Evolutionary conservation across 2,113 vertebrate genomes (phyloP).

Genomic region (Camelus bactrianus): DNA sequence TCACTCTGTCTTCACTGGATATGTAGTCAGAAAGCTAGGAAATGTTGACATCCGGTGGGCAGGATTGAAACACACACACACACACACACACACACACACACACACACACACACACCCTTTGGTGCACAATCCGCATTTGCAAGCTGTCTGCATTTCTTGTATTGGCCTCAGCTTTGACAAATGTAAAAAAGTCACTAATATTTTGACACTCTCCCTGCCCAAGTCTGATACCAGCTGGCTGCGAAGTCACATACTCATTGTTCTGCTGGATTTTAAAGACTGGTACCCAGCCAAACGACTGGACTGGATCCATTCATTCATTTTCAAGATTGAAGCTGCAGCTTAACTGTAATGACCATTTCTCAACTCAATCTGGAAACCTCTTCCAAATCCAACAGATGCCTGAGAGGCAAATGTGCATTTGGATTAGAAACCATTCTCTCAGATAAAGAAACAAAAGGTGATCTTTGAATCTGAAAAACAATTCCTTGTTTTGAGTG

Average conservation of each 20-base stretch:
- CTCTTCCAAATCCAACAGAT: slow-evolving; percentile 85
- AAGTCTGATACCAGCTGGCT: slow-evolving; percentile 98
- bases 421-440: slow-evolving; percentile 80
- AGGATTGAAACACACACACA: slow-evolving; percentile 80
- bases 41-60: slow-evolving; percentile 85
- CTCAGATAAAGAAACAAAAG: slow-evolving; percentile 75
- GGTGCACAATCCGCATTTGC: slow-evolving; percentile 88
- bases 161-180: slow-evolving; percentile 92
- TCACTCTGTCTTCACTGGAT: slow-evolving; percentile 79
- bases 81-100: not conserved
- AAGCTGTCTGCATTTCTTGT: slow-evolving; percentile 90
- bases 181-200: slow-evolving; percentile 94
- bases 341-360: slow-evolving; percentile 90
- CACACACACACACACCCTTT: slow-evolving; percentile 58
- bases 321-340: slow-evolving; percentile 90
- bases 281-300: slow-evolving; percentile 96
- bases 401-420: slow-evolving; percentile 84
- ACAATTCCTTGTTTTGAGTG: slow-evolving; percentile 45
- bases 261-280: slow-evolving; percentile 97
- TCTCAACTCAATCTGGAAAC: slow-evolving; percentile 88
- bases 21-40: slow-evolving; percentile 75
- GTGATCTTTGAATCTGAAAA: slow-evolving; percentile 76
- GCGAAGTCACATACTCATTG: slow-evolving; percentile 92
- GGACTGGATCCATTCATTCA: slow-evolving; percentile 94
- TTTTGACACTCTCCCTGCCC: slow-evolving; percentile 93